A percentile compares a stretch with the other conserved stretches of the same genome.
phyloP scores from a whole-genome alignment of 92 coral and sea anemone genomes.

The Blastomussa wellsi region DNA sequence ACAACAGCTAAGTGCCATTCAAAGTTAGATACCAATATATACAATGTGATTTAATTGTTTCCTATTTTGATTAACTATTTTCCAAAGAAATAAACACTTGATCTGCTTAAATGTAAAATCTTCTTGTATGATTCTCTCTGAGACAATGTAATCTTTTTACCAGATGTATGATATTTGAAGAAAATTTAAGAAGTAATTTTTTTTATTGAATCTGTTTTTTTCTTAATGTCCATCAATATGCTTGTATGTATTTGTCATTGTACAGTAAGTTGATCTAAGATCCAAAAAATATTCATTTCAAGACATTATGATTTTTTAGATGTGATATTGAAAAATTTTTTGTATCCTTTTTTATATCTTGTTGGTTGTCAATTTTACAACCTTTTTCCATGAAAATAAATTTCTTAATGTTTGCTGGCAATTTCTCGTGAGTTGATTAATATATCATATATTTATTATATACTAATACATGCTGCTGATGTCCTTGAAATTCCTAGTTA shows the following conservation, averaged over 20 bases:
- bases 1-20: constrained; percentile 21
- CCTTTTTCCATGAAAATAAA: no score
- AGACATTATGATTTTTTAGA: no score
- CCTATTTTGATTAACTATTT: neutral
- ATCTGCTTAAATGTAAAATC: neutral
- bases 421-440: neutral
- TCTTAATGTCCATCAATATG: no score
- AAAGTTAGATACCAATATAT: neutral
- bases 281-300: no score
- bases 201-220: no score
- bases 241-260: neutral
- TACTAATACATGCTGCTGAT: no score
- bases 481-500: constrained; percentile 11
- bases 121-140: neutral
- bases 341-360: no score
- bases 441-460: neutral
- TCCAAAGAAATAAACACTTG: no score
- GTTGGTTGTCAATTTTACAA: no score
- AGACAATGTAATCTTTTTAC: neutral
- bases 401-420: no score
- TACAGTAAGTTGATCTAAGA: neutral
- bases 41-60: neutral
- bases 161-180: neutral
- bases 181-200: neutral
- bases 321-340: no score